Conservation (phyloP, 2,888 invertebrate genomes). For the Lingula anatina region DNA sequence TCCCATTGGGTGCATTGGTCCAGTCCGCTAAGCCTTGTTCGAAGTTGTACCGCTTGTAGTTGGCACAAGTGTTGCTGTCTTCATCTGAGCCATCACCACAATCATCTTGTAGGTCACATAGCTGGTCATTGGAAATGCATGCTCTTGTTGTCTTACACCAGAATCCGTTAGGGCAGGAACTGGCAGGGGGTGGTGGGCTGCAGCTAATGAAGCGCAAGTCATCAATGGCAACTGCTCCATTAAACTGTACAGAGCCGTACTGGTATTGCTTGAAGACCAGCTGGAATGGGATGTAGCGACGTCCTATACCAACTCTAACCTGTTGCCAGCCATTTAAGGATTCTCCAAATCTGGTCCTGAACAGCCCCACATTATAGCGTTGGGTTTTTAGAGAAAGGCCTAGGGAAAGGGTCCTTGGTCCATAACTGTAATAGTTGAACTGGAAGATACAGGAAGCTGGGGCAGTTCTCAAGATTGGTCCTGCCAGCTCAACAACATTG, state of each 20-base stretch:
- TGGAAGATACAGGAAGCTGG: slow-evolving; percentile 28
- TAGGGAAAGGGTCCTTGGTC: slow-evolving; percentile 19
- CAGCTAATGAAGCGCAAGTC: slow-evolving; percentile 19
- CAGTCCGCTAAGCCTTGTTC: slow-evolving; percentile 25
- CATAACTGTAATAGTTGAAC: slow-evolving; percentile 33
- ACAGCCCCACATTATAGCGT: slow-evolving; percentile 10
- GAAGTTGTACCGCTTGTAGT: slow-evolving; percentile 27
- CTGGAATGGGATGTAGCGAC: slow-evolving; percentile 20
- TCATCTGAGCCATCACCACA: slow-evolving; percentile 17
- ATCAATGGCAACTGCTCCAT: slow-evolving; percentile 40
- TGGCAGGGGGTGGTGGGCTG: slow-evolving; percentile 6
- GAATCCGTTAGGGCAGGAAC: slow-evolving; percentile 5
- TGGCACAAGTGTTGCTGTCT: slow-evolving; percentile 13
- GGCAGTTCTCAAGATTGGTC: slow-evolving; percentile 23
- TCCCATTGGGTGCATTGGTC: slow-evolving; percentile 19
- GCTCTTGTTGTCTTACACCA: slow-evolving; percentile 9
- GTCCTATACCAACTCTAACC: slow-evolving; percentile 31
- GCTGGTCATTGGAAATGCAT: slow-evolving; percentile 5
- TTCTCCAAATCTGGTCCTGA: slow-evolving; percentile 9
- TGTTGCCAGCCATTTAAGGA: slow-evolving; percentile 21
- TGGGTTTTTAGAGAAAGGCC: slow-evolving; percentile 17
- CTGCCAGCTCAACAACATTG: slow-evolving; percentile 20
- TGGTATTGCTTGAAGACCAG: slow-evolving; percentile 18
- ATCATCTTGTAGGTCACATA: slow-evolving; percentile 16
- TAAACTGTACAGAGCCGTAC: slow-evolving; percentile 14